These are phyloP conservation scores for Eulemur coronatus DNA, from an alignment of 2,797 vertebrate species.

Conservation along the genomic window DNA sequence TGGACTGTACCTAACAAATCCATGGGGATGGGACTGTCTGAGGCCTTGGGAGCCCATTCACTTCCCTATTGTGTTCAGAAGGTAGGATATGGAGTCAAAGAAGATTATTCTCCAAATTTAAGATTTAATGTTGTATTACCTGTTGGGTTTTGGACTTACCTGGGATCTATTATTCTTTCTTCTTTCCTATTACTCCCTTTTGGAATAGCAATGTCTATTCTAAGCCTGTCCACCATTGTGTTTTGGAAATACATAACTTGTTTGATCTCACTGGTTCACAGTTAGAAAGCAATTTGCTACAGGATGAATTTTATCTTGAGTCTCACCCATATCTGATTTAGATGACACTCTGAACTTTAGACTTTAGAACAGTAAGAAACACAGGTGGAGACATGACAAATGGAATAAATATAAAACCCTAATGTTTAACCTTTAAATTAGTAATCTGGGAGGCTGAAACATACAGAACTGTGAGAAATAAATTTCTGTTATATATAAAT, in stretches of 20 bases:
- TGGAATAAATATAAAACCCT: not conserved
- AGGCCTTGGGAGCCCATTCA: not conserved
- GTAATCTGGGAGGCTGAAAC: not conserved
- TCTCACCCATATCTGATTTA: not conserved
- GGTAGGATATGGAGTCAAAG: not conserved
- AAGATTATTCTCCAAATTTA: not conserved
- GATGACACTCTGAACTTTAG: not conserved
- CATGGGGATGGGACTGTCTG: not conserved
- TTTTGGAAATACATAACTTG: not conserved
- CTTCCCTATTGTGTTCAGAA: too few species aligned
- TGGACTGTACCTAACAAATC: not conserved
- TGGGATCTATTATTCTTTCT: not conserved
- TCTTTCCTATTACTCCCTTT: not conserved
- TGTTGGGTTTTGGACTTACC: not conserved
- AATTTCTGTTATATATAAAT: not conserved
- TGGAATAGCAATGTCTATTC: not conserved
- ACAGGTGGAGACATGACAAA: not conserved
- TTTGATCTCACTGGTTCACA: not conserved
- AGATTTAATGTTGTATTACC: not conserved
- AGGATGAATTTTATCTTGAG: not conserved
- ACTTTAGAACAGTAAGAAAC: not conserved
- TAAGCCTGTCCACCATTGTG: not conserved
- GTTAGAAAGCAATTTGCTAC: not conserved
- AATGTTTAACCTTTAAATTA: constrained; percentile 2
- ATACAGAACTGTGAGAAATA: not conserved